Conservation (phyloP, 2,113 vertebrate species). For the Psittacara wagleri region DNA sequence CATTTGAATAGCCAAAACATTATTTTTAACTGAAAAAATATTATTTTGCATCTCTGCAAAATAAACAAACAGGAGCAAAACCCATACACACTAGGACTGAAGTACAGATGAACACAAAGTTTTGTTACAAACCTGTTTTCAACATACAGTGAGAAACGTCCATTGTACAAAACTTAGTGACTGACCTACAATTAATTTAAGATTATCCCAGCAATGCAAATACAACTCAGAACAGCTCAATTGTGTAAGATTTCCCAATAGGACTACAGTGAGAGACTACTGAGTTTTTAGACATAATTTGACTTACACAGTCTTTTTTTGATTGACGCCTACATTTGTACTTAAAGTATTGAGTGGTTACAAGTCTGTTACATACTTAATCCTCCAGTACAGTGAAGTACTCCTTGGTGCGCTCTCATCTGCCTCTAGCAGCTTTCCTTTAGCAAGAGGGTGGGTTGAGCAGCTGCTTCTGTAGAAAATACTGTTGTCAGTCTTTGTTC, state of each 20-base stretch:
- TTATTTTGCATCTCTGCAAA: constrained; percentile 57
- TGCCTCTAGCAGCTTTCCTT: constrained; percentile 58
- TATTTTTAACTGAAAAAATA: constrained; percentile 19
- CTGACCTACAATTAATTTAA: constrained; percentile 57
- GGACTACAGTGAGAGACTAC: background rate
- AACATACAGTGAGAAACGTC: constrained; percentile 63
- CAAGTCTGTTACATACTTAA: background rate
- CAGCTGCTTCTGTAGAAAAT: constrained; percentile 54
- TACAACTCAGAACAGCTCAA: constrained; percentile 58
- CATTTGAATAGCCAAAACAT: constrained; percentile 26
- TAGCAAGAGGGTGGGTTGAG: constrained; percentile 41
- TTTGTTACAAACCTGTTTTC: constrained; percentile 71
- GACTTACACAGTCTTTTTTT: background rate
- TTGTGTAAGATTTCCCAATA: background rate
- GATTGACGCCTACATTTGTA: constrained; percentile 8
- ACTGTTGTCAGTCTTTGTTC: constrained; percentile 63
- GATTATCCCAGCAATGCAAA: constrained; percentile 72
- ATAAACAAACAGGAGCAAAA: constrained; percentile 44
- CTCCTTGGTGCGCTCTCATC: constrained; percentile 40
- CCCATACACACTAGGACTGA: constrained; percentile 43
- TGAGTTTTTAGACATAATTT: constrained; percentile 19
- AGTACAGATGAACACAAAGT: constrained; percentile 58
- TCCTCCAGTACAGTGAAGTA: constrained; percentile 3
- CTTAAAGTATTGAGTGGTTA: background rate
- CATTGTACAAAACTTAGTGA: constrained; percentile 67